Evolutionary conservation across 1,140 invertebrate species (phyloP).

Genomic region (Phocides pigmalion): DNA sequence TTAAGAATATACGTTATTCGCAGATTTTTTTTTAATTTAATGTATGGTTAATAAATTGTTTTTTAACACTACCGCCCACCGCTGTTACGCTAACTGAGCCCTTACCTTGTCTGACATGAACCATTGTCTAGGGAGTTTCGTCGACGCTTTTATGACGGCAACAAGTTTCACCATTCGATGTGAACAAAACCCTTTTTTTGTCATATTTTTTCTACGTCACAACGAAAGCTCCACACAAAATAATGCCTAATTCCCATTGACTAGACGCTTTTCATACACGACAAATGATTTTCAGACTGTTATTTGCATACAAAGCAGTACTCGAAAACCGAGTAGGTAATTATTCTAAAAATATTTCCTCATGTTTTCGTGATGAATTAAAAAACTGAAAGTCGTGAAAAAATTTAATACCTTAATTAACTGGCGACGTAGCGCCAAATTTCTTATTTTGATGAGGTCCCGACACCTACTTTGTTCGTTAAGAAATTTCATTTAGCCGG

Average conservation of each 20-base stretch:
- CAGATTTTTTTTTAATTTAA: no score
- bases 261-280: slow-evolving; percentile 44
- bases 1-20: no score
- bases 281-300: slow-evolving; percentile 39
- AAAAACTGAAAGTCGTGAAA: slow-evolving; percentile 40
- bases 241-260: slow-evolving; percentile 53
- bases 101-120: slow-evolving; percentile 64
- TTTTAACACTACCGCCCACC: not conserved
- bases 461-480: slow-evolving; percentile 56
- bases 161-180: slow-evolving; percentile 70
- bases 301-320: slow-evolving; percentile 44
- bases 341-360: slow-evolving; percentile 50
- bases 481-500: slow-evolving; percentile 54
- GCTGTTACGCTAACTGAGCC: slow-evolving; percentile 1
- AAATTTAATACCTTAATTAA: slow-evolving; percentile 74
- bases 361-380: slow-evolving; percentile 50
- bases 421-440: slow-evolving; percentile 58
- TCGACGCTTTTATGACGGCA: slow-evolving; percentile 70
- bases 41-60: no score
- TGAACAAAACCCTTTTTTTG: slow-evolving; percentile 55
- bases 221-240: slow-evolving; percentile 49
- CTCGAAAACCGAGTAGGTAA: slow-evolving; percentile 43
- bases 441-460: slow-evolving; percentile 61
- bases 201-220: slow-evolving; percentile 43
- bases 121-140: slow-evolving; percentile 60